These are phyloP conservation scores for Drosophila suzukii DNA, from an alignment of 1,140 invertebrate species.

Conservation along the genomic window DNA sequence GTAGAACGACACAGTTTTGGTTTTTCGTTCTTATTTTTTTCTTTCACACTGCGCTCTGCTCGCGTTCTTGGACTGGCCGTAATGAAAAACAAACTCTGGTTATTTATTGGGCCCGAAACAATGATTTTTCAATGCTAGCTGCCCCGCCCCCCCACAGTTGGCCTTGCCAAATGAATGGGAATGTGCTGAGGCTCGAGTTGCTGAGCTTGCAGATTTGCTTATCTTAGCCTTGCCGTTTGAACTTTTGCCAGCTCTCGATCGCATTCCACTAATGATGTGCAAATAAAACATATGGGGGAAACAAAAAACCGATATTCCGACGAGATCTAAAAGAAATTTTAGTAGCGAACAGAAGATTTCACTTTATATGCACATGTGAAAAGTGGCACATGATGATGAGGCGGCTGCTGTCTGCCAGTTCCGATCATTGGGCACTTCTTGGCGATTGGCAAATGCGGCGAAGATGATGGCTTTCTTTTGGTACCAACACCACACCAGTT, in stretches of 20 bases:
- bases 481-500: constrained; percentile 34
- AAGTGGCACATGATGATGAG: constrained; percentile 79
- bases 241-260: constrained; percentile 38
- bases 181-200: constrained; percentile 18
- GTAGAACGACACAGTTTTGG: constrained; percentile 46
- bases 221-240: constrained; percentile 41
- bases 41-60: constrained; percentile 3
- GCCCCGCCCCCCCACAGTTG: constrained; percentile 44
- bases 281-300: constrained; percentile 3
- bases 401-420: constrained; percentile 60
- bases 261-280: constrained; percentile 34
- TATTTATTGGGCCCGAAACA: constrained; percentile 41
- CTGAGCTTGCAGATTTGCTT: constrained; percentile 20
- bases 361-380: constrained; percentile 79
- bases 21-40: constrained; percentile 1
- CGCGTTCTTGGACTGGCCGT: constrained; percentile 32
- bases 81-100: constrained; percentile 51
- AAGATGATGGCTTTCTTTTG: constrained; percentile 71
- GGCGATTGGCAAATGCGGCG: constrained; percentile 67
- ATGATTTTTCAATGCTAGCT: constrained; percentile 63
- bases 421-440: constrained; percentile 73
- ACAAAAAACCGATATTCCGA: constrained; percentile 16
- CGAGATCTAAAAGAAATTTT: constrained; percentile 56
- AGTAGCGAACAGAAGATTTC: constrained; percentile 59
- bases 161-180: constrained; percentile 51